Evolutionary conservation across 2,113 vertebrate genomes (phyloP).

Genomic region (Eira barbara): DNA sequence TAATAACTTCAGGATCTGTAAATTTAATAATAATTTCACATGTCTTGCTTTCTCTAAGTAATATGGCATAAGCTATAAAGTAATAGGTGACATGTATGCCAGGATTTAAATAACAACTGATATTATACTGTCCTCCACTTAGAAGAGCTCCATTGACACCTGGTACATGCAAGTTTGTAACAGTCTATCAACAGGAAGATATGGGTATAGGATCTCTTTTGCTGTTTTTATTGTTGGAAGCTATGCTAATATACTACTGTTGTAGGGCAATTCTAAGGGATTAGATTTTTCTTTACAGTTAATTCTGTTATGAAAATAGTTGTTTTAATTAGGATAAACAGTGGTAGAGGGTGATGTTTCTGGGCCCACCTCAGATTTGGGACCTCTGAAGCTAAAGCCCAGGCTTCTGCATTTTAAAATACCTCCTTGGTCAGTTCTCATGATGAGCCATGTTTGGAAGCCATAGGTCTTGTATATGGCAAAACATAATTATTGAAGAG

Average conservation of each 20-base stretch:
- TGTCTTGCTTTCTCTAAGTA: background rate
- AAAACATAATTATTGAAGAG: background rate
- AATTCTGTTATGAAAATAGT: background rate
- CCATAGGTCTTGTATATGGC: background rate
- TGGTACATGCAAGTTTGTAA: background rate
- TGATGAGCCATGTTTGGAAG: background rate
- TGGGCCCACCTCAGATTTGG: background rate
- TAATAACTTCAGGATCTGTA: background rate
- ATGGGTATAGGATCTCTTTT: background rate
- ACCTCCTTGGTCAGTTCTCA: background rate
- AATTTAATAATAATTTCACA: background rate
- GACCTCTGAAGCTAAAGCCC: background rate
- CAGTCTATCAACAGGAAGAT: background rate
- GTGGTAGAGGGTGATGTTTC: background rate
- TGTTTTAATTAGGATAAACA: background rate
- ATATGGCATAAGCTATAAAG: background rate
- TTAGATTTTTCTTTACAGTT: background rate
- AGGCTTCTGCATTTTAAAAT: background rate
- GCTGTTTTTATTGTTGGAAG: background rate
- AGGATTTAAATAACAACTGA: background rate
- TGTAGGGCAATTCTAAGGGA: background rate
- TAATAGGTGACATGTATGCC: background rate
- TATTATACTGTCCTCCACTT: background rate
- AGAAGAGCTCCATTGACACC: background rate
- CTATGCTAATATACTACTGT: background rate